A percentile compares a stretch with the other conserved stretches of the same genome.
These are phyloP conservation scores for Sebastes melanostomus DNA, from an alignment of 2,797 vertebrate genomes.

Conservation along the genomic window DNA sequence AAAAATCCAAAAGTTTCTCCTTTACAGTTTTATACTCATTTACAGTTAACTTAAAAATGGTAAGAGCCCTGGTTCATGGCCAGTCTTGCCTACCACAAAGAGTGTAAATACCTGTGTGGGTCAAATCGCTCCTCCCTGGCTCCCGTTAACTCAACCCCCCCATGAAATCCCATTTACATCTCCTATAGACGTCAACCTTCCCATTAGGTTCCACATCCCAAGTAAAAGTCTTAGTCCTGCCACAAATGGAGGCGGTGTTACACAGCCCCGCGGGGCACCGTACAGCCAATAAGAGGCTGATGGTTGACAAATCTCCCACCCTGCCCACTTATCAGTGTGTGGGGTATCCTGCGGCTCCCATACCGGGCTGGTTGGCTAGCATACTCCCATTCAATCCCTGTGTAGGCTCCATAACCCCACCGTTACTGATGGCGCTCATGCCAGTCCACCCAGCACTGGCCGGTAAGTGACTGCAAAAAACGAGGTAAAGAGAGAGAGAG, in stretches of 20 bases:
- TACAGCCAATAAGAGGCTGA: constrained; percentile 66
- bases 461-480: constrained; percentile 85
- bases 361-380: constrained; percentile 89
- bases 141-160: constrained; percentile 37
- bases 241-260: constrained; percentile 70
- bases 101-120: constrained; percentile 69
- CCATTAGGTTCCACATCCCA: constrained; percentile 66
- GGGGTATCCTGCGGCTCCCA: constrained; percentile 91
- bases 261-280: constrained; percentile 62
- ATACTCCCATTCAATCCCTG: constrained; percentile 91
- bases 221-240: constrained; percentile 76
- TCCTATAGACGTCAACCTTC: constrained; percentile 63
- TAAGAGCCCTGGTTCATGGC: constrained; percentile 68
- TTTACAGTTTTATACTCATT: constrained; percentile 81
- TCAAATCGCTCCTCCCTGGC: constrained; percentile 66
- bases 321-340: constrained; percentile 86
- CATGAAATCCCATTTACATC: constrained; percentile 73
- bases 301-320: constrained; percentile 65
- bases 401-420: constrained; percentile 86
- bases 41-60: constrained; percentile 82
- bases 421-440: constrained; percentile 84
- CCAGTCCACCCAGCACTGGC: constrained; percentile 91
- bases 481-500: constrained; percentile 57
- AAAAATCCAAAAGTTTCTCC: constrained; percentile 69
- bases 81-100: constrained; percentile 69